phyloP scores from a whole-genome alignment of 2,888 invertebrate species.

The Pandemis heparana region DNA sequence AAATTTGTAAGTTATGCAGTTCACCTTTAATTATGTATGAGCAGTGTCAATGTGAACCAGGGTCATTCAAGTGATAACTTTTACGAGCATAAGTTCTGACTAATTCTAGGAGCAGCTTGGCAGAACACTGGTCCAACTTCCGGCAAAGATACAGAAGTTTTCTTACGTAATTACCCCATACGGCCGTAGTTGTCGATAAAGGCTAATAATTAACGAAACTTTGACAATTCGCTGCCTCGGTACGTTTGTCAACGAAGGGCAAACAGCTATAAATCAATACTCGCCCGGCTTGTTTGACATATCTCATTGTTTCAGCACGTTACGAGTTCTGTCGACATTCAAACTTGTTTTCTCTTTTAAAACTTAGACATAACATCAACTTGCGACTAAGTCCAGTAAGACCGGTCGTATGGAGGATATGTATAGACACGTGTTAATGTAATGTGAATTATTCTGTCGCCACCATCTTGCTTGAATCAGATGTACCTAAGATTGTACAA shows the following conservation, averaged over 20 bases:
- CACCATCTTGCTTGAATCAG: not conserved
- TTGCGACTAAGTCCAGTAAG: not conserved
- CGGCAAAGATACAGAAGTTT: not conserved
- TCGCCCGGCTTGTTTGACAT: conserved; percentile 1
- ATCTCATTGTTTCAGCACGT: conserved; percentile 10
- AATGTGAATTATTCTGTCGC: not conserved
- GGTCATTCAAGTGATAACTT: not conserved
- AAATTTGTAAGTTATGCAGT: not conserved
- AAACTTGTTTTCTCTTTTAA: conserved; percentile 10
- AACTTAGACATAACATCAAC: not conserved
- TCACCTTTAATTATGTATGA: not conserved
- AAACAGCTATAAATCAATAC: conserved; percentile 8
- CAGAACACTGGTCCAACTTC: not conserved
- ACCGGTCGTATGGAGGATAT: not conserved
- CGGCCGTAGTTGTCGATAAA: conserved; percentile 2
- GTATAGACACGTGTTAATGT: not conserved
- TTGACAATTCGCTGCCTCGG: conserved; percentile 16
- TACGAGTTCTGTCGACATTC: not conserved
- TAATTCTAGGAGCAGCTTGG: not conserved
- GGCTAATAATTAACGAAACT: conserved; percentile 9
- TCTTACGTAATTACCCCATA: not conserved
- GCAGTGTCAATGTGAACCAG: not conserved
- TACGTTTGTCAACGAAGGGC: conserved; percentile 6
- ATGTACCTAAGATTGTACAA: not conserved
- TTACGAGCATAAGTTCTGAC: not conserved